A percentile compares a stretch with the other conserved stretches of the same genome.
These are phyloP conservation scores for Mythimna ferrago DNA, from an alignment of 2,888 invertebrate genomes.

Conservation along the genomic window DNA sequence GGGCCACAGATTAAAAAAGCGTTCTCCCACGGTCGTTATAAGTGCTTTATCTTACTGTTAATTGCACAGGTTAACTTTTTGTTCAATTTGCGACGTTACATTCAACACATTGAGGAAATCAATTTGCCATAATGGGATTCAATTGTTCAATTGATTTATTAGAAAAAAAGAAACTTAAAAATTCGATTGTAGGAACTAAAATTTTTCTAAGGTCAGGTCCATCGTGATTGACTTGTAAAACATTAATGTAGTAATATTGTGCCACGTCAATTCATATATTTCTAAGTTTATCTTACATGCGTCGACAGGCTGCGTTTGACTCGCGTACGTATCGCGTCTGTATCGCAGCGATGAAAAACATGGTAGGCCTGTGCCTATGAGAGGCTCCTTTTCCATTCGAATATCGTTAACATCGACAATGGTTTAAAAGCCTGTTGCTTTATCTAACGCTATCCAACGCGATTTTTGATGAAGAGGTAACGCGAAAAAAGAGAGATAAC, in stretches of 20 bases:
- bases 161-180: slow-evolving; percentile 44
- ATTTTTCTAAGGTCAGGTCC: slow-evolving; percentile 68
- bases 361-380: too few species aligned
- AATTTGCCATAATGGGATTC: slow-evolving; percentile 76
- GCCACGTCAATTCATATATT: slow-evolving; percentile 37
- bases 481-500: too few species aligned
- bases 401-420: too few species aligned
- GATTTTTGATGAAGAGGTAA: too few species aligned
- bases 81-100: slow-evolving; percentile 58
- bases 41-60: slow-evolving; percentile 86
- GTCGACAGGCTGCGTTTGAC: too few species aligned
- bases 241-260: slow-evolving; percentile 57
- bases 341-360: too few species aligned
- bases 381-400: too few species aligned
- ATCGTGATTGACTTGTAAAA: slow-evolving; percentile 67
- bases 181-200: slow-evolving; percentile 65
- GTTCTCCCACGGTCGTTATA: slow-evolving; percentile 86
- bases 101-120: slow-evolving; percentile 60
- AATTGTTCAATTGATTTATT: slow-evolving; percentile 67
- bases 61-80: slow-evolving; percentile 85
- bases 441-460: too few species aligned
- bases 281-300: too few species aligned
- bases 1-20: slow-evolving; percentile 68
- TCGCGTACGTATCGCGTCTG: too few species aligned
- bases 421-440: too few species aligned